Percentiles rank a stretch among this genome's conserved stretches.
phyloP scores from a whole-genome alignment of 2,113 vertebrate species.

The Psephotus haematonotus region DNA sequence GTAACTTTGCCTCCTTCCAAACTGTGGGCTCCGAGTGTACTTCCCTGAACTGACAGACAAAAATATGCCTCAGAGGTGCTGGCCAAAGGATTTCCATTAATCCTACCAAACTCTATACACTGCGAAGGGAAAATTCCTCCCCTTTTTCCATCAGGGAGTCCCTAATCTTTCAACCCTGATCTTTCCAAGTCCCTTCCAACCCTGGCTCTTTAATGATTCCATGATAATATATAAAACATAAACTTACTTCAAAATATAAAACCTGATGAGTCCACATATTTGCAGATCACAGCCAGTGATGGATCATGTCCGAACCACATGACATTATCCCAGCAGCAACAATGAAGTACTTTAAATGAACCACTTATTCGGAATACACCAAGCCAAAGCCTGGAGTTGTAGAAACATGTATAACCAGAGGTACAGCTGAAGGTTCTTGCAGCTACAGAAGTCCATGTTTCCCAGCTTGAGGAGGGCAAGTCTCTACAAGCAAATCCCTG shows the following conservation, averaged over 20 bases:
- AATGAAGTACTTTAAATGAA: background rate
- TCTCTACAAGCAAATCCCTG: background rate
- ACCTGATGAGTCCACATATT: background rate
- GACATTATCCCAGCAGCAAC: background rate
- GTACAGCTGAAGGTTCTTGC: background rate
- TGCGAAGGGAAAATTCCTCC: background rate
- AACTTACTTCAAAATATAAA: background rate
- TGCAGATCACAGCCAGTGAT: background rate
- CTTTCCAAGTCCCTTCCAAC: background rate
- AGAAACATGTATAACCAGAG: background rate
- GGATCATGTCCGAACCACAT: background rate
- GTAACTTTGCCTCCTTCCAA: background rate
- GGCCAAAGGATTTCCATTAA: too few relatives aligned
- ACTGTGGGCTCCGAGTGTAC: accelerated
- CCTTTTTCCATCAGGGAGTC: background rate
- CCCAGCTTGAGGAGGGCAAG: background rate
- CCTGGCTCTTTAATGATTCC: background rate
- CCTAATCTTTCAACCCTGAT: background rate
- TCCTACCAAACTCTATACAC: background rate
- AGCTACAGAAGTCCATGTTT: background rate
- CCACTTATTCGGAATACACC: background rate
- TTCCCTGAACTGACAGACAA: background rate
- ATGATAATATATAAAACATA: background rate
- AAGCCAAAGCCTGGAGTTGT: background rate
- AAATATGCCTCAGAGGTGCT: background rate